Conservation (phyloP, 2,888 invertebrate species). For the Drosophila borborema region DNA sequence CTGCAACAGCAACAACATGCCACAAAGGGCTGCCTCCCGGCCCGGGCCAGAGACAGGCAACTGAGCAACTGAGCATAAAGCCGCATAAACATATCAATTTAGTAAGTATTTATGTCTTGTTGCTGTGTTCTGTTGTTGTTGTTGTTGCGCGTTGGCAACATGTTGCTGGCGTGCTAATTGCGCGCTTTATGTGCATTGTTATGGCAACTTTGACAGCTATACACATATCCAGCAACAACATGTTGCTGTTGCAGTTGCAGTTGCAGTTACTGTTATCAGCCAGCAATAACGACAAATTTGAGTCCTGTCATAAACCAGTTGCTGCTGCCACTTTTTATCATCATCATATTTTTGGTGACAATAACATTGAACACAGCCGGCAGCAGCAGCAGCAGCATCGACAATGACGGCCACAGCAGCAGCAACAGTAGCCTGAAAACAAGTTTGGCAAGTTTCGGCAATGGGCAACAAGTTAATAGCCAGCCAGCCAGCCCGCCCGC, state of each 20-base stretch:
- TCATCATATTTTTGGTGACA: conserved; percentile 77
- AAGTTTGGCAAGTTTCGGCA: conserved; percentile 78
- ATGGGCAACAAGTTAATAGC: conserved; percentile 79
- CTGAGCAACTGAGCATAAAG: conserved; percentile 55
- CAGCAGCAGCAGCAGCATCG: conserved; percentile 44
- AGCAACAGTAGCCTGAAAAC: conserved; percentile 69
- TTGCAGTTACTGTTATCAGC: conserved; percentile 61
- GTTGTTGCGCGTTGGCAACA: conserved; percentile 54
- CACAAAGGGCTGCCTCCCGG: conserved; percentile 48
- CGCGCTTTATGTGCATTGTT: conserved; percentile 75
- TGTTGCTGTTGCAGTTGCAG: conserved; percentile 45
- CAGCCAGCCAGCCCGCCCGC: conserved; percentile 34
- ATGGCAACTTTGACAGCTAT: conserved; percentile 72
- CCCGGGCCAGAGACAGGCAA: conserved; percentile 36
- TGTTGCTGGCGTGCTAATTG: conserved; percentile 79
- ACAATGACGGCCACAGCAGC: conserved; percentile 33
- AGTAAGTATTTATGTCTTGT: conserved; percentile 67
- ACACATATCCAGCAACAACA: conserved; percentile 23
- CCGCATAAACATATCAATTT: conserved; percentile 80
- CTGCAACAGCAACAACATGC: conserved; percentile 48
- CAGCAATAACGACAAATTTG: conserved; percentile 68
- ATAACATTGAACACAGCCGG: conserved; percentile 75
- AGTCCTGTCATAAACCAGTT: conserved; percentile 80
- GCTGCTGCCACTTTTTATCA: conserved; percentile 63
- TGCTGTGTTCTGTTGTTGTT: conserved; percentile 29